phyloP scores from a whole-genome alignment of 2,797 vertebrate genomes.

The Poecilia velifera region DNA sequence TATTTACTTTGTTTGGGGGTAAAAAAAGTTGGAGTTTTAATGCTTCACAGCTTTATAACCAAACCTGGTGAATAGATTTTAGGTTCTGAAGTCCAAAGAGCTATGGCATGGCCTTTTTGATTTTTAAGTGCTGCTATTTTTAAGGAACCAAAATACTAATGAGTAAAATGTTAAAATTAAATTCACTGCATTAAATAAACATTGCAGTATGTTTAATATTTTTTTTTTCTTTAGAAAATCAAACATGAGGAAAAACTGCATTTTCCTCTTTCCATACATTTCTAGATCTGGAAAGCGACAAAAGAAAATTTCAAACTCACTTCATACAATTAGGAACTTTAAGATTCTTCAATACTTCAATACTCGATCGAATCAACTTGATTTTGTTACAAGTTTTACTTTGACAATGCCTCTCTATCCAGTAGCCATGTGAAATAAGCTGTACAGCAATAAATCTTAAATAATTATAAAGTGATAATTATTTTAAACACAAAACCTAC shows the following conservation, averaged over 20 bases:
- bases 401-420: conserved; percentile 52
- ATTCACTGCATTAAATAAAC: not conserved
- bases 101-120: not conserved
- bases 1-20: not conserved
- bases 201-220: not conserved
- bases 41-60: not conserved
- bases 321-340: not conserved
- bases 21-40: not conserved
- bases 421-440: conserved; percentile 19
- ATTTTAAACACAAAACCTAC: not conserved
- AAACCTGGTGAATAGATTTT: not conserved
- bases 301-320: not conserved
- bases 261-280: not conserved
- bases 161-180: not conserved
- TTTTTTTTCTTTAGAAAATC: not conserved
- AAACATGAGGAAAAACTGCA: not conserved
- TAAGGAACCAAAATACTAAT: not conserved
- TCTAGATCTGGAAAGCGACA: not conserved
- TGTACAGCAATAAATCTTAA: not conserved
- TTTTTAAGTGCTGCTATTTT: not conserved
- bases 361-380: not conserved
- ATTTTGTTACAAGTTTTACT: not conserved
- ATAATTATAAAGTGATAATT: not conserved
- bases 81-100: not conserved
- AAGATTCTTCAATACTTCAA: not conserved